phyloP scores from a whole-genome alignment of 2,888 invertebrate species.

The Amiota mariae region DNA sequence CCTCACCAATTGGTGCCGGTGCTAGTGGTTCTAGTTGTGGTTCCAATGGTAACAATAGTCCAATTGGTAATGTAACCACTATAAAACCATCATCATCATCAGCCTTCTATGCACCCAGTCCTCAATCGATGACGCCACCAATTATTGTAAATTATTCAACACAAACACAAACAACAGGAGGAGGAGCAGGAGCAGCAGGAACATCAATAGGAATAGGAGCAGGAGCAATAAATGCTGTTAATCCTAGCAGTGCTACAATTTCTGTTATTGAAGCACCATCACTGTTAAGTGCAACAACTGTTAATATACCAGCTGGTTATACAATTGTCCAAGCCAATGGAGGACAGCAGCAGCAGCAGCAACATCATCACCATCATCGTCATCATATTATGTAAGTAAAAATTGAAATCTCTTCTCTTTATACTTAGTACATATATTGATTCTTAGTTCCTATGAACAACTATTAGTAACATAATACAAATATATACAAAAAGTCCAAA shows the following conservation, averaged over 20 bases:
- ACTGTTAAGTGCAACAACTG: conserved; percentile 4
- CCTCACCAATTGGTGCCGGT: conserved; percentile 65
- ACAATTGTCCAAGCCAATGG: conserved; percentile 37
- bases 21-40: conserved; percentile 69
- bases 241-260: conserved; percentile 25
- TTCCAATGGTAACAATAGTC: conserved; percentile 65
- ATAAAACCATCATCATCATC: conserved; percentile 44
- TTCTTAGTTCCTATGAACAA: too few species aligned
- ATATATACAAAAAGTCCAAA: too few species aligned
- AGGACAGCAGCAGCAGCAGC: neutral
- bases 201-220: conserved; percentile 30
- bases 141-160: conserved; percentile 28
- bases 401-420: too few species aligned
- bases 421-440: too few species aligned
- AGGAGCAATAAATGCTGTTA: conserved; percentile 37
- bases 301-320: conserved; percentile 29
- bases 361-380: neutral
- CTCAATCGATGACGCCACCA: conserved; percentile 32
- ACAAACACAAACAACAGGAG: conserved; percentile 33
- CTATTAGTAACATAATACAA: too few species aligned
- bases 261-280: too few species aligned
- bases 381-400: neutral
- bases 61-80: conserved; percentile 50
- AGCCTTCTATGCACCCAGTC: conserved; percentile 48
- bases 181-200: conserved; percentile 13